A percentile compares a stretch with the other conserved stretches of the same genome.
Conservation (phyloP, 2,113 vertebrate species). For the Sorex fumeus region DNA sequence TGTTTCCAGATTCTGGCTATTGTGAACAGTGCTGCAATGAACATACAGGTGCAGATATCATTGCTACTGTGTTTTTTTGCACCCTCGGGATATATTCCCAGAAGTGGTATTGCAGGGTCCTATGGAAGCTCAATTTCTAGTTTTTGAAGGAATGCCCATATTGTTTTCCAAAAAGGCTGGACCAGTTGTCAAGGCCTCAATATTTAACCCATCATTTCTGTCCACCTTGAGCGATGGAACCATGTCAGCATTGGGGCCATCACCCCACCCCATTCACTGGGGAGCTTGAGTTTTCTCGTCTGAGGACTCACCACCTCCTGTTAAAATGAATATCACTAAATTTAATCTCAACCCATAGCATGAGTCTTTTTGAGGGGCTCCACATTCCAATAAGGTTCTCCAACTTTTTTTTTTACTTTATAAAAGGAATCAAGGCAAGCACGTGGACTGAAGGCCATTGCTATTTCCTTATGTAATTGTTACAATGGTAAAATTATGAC, state of each 20-base stretch:
- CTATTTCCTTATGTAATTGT: not conserved
- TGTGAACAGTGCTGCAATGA: too few relatives aligned
- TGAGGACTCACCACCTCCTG: not conserved
- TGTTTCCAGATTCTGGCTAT: too few relatives aligned
- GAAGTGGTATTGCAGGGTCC: too few relatives aligned
- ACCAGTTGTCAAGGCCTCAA: not conserved
- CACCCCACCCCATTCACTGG: not conserved
- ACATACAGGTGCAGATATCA: too few relatives aligned
- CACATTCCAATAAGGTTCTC: not conserved
- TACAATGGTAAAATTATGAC: conserved; percentile 26
- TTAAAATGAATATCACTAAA: not conserved
- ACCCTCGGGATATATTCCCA: too few relatives aligned
- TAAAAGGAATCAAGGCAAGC: not conserved
- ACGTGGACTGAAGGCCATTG: too few relatives aligned
- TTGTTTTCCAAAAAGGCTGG: too few relatives aligned
- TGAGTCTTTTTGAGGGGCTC: not conserved
- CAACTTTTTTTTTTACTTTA: not conserved
- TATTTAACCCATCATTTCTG: not conserved
- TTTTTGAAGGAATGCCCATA: too few relatives aligned
- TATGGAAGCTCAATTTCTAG: too few relatives aligned
- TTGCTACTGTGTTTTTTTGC: too few relatives aligned
- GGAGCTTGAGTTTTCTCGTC: not conserved
- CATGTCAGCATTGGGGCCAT: not conserved
- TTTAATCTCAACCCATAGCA: not conserved
- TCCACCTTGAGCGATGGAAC: not conserved